Base-by-base conservation (phyloP, 2,888 invertebrate genomes). In the Brachynemurus nebulosus region DNA sequence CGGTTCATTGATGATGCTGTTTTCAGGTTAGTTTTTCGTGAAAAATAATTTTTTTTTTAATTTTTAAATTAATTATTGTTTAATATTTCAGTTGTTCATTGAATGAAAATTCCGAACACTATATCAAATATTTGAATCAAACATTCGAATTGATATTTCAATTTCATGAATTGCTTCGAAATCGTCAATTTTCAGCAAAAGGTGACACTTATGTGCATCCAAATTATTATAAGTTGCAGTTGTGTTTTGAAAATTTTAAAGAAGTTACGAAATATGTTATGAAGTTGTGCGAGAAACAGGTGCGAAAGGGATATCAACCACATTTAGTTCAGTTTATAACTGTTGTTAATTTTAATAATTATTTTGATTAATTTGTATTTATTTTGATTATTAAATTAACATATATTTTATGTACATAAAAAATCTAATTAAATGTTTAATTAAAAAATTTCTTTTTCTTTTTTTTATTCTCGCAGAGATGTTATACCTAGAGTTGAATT, bases 1-100 rank as follows among this genome's bases (percentile, higher is more conserved):
- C 67, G 65, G 1, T 86, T 86, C 55, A 71, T 88, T 3, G 86
- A 85, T 60, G 77, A 78, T 51, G 74, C 86, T 30, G 60, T 81
- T 30, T 84, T 82, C 42, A 67, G 68, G 73, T 71, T 63, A 59
- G 59, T 59, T 21, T 18, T 12, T 42, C 14, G 7, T 18, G 27
- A 16, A 12, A 12, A 14, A 38, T n/a, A 21, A 21, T 18, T 39
- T 19, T 39, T 4, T 23, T 14, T 14, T 19, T 12, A 3, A 2
- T 39, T 2, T 23, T 12, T 14, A 11, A 8, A 18, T 6, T 21
- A 9, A 17, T 8, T 34, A 9, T 30, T 16, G 23, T 23, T 42
- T 36, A 45, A 41, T 45, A 37, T 59, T 61, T 42, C 53, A 70
- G 85, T 52, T 85, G 86, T 52, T 69, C 86, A 53, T 59, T 86